Conservation (phyloP, 2,113 vertebrate species). For the Phylloscopus whistleri region DNA sequence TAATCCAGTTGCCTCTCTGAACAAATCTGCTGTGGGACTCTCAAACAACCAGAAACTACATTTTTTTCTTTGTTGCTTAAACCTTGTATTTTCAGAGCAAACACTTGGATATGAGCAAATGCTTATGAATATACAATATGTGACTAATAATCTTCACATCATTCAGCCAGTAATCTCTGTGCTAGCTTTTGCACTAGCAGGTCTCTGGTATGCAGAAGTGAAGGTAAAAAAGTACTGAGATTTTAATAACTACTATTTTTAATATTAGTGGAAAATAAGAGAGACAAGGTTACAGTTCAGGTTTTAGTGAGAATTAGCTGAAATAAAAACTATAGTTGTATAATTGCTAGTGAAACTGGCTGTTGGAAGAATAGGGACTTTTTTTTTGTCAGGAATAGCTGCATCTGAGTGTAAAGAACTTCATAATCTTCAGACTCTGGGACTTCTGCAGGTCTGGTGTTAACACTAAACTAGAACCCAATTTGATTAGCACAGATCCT, state of each 20-base stretch:
- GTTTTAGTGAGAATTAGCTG: not conserved
- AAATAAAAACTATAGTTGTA: not conserved
- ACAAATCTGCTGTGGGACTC: not conserved
- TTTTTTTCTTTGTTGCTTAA: not conserved
- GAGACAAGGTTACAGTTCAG: not conserved
- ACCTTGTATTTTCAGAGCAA: constrained; percentile 16
- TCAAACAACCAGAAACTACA: not conserved
- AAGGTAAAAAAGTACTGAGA: constrained; percentile 40
- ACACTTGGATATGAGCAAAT: constrained; percentile 7
- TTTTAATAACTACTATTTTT: constrained; percentile 30
- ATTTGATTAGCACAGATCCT: not conserved
- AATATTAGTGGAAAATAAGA: not conserved
- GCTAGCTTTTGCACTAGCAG: constrained; percentile 48
- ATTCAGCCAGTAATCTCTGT: constrained; percentile 11
- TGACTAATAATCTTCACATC: not conserved
- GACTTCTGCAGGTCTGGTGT: not conserved
- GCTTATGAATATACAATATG: not conserved
- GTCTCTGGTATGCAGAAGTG: constrained; percentile 20
- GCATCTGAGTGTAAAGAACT: not conserved
- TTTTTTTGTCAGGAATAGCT: not conserved
- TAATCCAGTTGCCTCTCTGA: not conserved
- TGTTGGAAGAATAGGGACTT: not conserved
- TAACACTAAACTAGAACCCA: not conserved
- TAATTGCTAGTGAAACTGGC: not conserved
- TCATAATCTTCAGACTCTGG: not conserved